Evolutionary conservation across 2,113 vertebrate species (phyloP), one percentile per base, ranked within the genome.

Genomic region (Microtus montanus): DNA sequence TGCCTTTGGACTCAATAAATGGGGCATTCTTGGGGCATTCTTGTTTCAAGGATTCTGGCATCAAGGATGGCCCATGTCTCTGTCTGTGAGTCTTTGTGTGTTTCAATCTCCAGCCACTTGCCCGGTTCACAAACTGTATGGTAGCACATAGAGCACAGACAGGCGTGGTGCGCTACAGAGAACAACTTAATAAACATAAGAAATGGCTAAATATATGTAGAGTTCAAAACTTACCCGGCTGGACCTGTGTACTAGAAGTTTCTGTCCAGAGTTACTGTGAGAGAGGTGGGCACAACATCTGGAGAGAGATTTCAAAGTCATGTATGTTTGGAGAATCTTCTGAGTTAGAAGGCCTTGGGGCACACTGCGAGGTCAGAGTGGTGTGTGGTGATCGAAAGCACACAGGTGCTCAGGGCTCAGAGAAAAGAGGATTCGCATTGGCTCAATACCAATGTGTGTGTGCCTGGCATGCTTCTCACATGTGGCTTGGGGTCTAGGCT

Each of bases 341-440:
- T 17, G 10, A 35, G 52, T 22, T 3, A 0, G 54, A 35, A 35
- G 41, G 28, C 14, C 61, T 35, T 74, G 47, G 52, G 2, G 9
- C 7, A 75, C 9, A 35, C 44, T 82, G 66, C 10, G n/a, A 82
- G 26, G 26, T 84, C 49, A 5, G 7, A 26, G 41, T 66, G 15
- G 38, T 0, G n/a, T 2, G 26, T n/a, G 70, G 5, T 35, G 26
- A 38, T 22, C 12, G 0, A 19, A 58, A 35, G 30, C 5, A 2
- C 3, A 30, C 28, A 7, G 15, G 24, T 52, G 19, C 41, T 38
- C 5, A 41, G 63, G 8, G 11, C 35, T 15, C 12, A 54, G 85
- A 87, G 47, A 28, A 49, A 38, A 49, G n/a, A 8, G 38, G 0
- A 2, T 17, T 58, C 1, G 10, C 3, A 28, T 52, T 41, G 9